Conservation (phyloP, 2,888 invertebrate species). For the Sisyra nigra region DNA sequence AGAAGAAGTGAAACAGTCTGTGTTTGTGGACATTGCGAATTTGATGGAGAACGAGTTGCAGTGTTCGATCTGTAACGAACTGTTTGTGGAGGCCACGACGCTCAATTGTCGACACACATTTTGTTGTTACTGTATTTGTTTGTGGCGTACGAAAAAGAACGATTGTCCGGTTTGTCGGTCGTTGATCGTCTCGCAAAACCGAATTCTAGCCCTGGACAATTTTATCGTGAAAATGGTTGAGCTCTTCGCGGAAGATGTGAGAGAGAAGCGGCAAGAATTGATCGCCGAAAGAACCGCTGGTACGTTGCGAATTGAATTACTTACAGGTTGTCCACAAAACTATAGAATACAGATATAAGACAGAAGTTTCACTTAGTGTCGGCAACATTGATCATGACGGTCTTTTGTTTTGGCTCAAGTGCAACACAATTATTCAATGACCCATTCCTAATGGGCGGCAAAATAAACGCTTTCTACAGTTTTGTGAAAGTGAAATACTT, state of each 20-base stretch:
- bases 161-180: constrained; percentile 56
- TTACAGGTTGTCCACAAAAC: too few species aligned
- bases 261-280: constrained; percentile 33
- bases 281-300: constrained; percentile 26
- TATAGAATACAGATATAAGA: too few species aligned
- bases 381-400: too few species aligned
- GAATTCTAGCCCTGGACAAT: constrained; percentile 49
- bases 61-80: constrained; percentile 59
- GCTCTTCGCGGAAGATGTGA: constrained; percentile 39
- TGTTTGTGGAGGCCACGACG: constrained; percentile 52
- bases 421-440: too few species aligned
- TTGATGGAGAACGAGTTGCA: constrained; percentile 53
- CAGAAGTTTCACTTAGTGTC: too few species aligned
- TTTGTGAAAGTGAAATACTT: too few species aligned
- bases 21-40: constrained; percentile 10
- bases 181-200: constrained; percentile 32
- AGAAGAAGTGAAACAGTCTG: neutral
- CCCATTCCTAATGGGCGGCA: too few species aligned
- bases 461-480: too few species aligned
- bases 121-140: constrained; percentile 50
- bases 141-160: constrained; percentile 51
- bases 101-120: constrained; percentile 61
- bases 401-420: too few species aligned
- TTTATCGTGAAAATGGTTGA: constrained; percentile 55
- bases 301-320: too few species aligned